phyloP scores from a whole-genome alignment of 2,113 vertebrate species.

The Gallinago jamesoni region DNA sequence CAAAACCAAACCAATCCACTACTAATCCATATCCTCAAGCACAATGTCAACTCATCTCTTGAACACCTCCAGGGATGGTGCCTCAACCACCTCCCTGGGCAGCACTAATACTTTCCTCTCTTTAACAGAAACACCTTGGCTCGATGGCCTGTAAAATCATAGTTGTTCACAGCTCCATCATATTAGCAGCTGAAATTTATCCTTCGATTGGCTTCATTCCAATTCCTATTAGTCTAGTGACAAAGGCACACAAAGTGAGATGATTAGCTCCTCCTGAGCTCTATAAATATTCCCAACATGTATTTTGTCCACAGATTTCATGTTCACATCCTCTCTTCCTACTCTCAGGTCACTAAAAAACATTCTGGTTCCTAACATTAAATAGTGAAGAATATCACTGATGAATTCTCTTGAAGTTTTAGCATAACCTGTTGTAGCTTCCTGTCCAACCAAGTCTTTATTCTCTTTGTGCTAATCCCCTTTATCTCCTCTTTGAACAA shows the following conservation, averaged over 20 bases:
- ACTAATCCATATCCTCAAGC: too few relatives aligned
- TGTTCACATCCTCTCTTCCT: rapidly evolving
- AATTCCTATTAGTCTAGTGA: background rate
- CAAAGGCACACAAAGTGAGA: background rate
- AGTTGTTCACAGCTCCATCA: background rate
- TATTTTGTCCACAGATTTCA: background rate
- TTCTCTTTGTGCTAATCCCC: background rate
- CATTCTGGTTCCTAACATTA: background rate
- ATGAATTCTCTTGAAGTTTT: background rate
- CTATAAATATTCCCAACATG: background rate
- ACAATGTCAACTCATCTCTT: too few relatives aligned
- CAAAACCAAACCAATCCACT: too few relatives aligned
- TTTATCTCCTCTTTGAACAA: background rate
- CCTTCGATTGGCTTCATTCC: background rate
- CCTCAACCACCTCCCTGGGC: background rate
- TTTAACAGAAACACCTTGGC: background rate
- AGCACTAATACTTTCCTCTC: background rate
- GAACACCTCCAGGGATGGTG: too few relatives aligned
- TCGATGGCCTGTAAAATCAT: background rate
- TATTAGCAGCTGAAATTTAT: background rate
- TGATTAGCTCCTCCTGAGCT: background rate
- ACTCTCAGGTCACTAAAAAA: background rate
- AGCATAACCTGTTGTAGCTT: background rate
- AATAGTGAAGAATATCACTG: background rate
- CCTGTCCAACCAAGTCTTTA: background rate